Evolutionary conservation across 1,140 invertebrate genomes (phyloP), one percentile per base, ranked within the genome.

Genomic region (Portunus trituberculatus): DNA sequence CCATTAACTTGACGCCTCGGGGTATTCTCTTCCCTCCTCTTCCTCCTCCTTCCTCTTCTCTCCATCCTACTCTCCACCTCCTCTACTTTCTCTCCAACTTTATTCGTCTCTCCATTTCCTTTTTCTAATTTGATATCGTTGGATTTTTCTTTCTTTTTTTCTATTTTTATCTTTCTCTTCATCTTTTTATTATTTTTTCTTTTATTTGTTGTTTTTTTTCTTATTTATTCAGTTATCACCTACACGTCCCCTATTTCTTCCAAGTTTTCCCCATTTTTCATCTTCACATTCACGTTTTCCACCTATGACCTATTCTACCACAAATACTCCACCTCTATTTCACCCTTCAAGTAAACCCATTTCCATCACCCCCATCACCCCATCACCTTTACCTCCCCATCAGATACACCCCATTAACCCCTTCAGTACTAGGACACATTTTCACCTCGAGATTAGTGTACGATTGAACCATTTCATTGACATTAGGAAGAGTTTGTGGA

Each of bases 1-100:
- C 86, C 86, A 88, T 88, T 88, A 88, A 88, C 86, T 31, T 88
- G 86, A 39, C n/a, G 45, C 86, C 28, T 32, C 31, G 25, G 4
- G 86, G 86, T 88, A 88, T 88, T 39, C 86, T 88, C 29, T 29
- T 4, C 29, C 86, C 16, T 20, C 45, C 86, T 10, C 86, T 31
- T 2, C 4, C 86, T 31, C 16, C 4, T 4, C 29, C 7, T 25
- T 31, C 25, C 86, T 88, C 28, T 31, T 31, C 86, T 31, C 52
- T 59, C 52, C 52, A 59, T 59, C 10, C 52, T 59, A 4, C 86
- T 88, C n/a, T 88, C 29, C 45, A 7, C 31, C 7, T 88, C 4
- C 7, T 32, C 12, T 32, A 20, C n/a, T 46, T 88, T 32, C 16
- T 10, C 46, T 6, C 46, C 29, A 39, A 1, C 39, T 39, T 39